Evolutionary conservation across 2,797 vertebrate species (phyloP), one percentile per base, ranked within the genome.

Genomic region (Amblyopsis hoosieri): DNA sequence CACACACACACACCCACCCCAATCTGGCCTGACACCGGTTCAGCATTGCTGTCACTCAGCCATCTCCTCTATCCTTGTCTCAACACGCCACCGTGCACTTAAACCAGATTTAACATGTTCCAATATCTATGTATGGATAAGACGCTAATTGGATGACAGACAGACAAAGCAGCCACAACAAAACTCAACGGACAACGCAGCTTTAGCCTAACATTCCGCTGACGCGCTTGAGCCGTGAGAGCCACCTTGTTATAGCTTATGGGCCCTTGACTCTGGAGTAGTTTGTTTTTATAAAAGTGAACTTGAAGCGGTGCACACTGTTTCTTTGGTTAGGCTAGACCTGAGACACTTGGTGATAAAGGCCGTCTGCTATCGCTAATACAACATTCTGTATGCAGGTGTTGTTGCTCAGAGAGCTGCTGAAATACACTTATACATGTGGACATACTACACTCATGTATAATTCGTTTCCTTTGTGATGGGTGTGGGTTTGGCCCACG

Each of bases 1-100:
- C 45, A 57, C n/a, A 45, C 54, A 29, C 29, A 49, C 12, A 1
- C 56, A 29, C 29, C 45, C 80, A 80, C 87, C 82, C 78, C 59
- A 19, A 4, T 49, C 74, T 83, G 82, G 81, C 78, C 64, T 70
- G 19, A 23, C 19, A 23, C 2, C 14, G 57, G 73, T 72, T 74
- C 80, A 85, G 63, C 52, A 63, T 15, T 53, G 19, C 60, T 64
- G 54, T 78, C 74, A 66, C 15, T 80, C 74, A 76, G 45, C 31
- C 12, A n/a, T 46, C 19, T 69, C 19, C 13, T 71, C 42, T 57
- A 29, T 64, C 5, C 57, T 51, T 75, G 46, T 56, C 46, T n/a
- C 14, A 60, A 1, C 14, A 58, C 6, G 31, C 31, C 19, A 19
- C 50, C 23, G 5, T 62, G 33, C 51, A 49, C 0, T 59, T 66